A percentile compares a stretch with the other conserved stretches of the same genome.
Conservation (phyloP, 2,113 vertebrate genomes). For the Urocitellus parryii region DNA sequence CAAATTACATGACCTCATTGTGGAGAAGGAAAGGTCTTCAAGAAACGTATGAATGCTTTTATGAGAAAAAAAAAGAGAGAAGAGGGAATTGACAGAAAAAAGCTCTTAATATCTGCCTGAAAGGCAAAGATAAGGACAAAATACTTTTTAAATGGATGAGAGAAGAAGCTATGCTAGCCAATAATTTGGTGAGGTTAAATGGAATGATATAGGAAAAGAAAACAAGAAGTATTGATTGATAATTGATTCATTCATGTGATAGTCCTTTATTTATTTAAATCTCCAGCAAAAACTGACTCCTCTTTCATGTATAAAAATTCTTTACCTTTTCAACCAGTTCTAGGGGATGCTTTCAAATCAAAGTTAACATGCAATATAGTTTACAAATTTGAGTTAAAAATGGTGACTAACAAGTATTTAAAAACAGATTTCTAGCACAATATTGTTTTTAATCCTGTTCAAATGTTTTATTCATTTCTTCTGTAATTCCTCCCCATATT, state of each 20-base stretch:
- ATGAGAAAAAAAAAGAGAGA: not conserved
- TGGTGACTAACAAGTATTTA: slow-evolving; percentile 15
- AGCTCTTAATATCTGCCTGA: not conserved
- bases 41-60: not conserved
- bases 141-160: not conserved
- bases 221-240: not conserved
- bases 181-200: not conserved
- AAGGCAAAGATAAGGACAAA: not conserved
- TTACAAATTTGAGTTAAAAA: slow-evolving; percentile 30
- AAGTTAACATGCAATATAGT: not conserved
- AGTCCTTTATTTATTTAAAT: not conserved
- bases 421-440: not conserved
- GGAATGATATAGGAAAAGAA: not conserved
- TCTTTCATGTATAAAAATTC: not conserved
- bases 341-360: not conserved
- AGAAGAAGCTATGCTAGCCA: not conserved
- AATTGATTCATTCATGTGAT: not conserved
- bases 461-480: not conserved
- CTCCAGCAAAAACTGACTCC: not conserved
- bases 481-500: not conserved
- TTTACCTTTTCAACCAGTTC: slow-evolving; percentile 7
- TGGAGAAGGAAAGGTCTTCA: not conserved
- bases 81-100: not conserved
- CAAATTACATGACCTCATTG: not conserved
- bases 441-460: not conserved